Conservation (phyloP, 1,140 invertebrate species). For the Diprion similis region DNA sequence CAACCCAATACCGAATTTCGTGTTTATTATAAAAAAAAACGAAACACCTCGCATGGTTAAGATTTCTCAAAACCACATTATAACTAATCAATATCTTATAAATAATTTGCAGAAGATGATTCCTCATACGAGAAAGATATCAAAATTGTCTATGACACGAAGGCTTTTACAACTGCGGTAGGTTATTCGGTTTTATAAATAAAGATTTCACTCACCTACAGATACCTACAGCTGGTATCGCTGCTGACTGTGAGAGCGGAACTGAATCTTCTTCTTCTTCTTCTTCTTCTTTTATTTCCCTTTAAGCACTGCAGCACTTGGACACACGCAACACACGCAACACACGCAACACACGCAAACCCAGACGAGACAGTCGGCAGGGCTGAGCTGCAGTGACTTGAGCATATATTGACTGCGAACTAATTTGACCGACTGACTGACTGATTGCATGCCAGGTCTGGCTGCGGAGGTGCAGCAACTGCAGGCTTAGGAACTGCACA, state of each 20-base stretch:
- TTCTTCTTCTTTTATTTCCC: background rate
- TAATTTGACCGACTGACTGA: conserved; percentile 7
- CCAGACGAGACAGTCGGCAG: no score
- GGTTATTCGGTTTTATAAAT: background rate
- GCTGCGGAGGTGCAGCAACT: no score
- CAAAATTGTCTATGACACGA: no score
- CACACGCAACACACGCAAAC: background rate
- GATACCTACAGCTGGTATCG: background rate
- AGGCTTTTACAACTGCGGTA: no score
- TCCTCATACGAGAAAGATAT: no score
- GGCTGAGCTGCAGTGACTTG: background rate
- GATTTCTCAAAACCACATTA: no score
- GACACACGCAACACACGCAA: background rate
- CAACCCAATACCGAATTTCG: no score
- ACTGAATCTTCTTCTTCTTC: background rate
- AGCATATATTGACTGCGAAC: background rate
- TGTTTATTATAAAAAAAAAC: no score
- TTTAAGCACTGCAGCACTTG: background rate
- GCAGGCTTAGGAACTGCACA: no score
- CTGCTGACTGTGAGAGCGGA: background rate
- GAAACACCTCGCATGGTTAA: no score
- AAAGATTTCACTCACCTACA: conserved; percentile 7
- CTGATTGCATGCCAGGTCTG: background rate
- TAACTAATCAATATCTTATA: no score
- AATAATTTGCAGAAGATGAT: no score